Conservation (phyloP, 2,888 invertebrate species). For the Neuroscelio doddi region DNA sequence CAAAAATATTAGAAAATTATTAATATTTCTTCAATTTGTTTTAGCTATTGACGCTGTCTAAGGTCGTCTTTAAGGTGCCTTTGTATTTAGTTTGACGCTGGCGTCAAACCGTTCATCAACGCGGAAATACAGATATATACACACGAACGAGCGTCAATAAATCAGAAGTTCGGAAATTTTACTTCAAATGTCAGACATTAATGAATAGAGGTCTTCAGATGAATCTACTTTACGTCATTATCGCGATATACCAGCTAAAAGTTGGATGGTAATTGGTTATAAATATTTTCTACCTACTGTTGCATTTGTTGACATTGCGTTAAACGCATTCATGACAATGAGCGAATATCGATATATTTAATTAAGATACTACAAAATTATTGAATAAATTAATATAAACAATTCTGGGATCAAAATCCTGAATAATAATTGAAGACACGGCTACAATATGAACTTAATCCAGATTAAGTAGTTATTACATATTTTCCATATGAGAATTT, state of each 20-base stretch:
- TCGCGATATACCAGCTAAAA: background rate
- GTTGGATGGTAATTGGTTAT: background rate
- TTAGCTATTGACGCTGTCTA: slow-evolving; percentile 6
- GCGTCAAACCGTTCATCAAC: background rate
- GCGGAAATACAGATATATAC: background rate
- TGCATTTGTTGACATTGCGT: background rate
- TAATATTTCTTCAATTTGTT: background rate
- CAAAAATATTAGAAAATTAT: too few species aligned
- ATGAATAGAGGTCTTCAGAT: too few species aligned
- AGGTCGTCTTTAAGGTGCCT: slow-evolving; percentile 7
- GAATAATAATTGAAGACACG: too few species aligned
- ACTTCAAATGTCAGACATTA: background rate
- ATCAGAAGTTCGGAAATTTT: background rate
- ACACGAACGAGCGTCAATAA: background rate
- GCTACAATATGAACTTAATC: too few species aligned
- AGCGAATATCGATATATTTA: too few species aligned
- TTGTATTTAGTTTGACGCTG: slow-evolving; percentile 5
- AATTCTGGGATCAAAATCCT: too few species aligned
- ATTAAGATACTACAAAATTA: too few species aligned
- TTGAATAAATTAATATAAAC: too few species aligned
- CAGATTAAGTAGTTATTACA: too few species aligned
- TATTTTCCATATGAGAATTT: too few species aligned
- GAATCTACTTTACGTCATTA: background rate
- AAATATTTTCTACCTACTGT: background rate
- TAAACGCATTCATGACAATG: too few species aligned